These are phyloP conservation scores for Rhagoletis zephyria DNA, from an alignment of 1,140 invertebrate genomes.

Conservation along the genomic window DNA sequence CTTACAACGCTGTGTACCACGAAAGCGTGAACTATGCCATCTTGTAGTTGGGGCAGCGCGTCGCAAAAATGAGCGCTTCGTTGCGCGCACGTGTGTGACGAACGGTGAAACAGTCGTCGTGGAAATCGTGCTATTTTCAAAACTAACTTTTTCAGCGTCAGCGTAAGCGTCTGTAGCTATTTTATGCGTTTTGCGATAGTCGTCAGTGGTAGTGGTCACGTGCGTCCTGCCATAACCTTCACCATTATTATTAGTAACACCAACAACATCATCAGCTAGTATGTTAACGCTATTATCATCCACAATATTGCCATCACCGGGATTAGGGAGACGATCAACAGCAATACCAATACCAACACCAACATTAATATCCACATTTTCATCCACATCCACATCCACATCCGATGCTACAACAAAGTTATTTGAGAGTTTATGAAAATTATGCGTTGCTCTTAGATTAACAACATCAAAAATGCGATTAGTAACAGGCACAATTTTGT, in stretches of 20 bases:
- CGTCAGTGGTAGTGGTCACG: background rate
- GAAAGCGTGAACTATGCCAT: constrained; percentile 31
- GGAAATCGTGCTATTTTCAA: background rate
- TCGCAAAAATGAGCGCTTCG: background rate
- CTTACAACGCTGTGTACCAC: constrained; percentile 37
- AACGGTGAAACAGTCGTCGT: background rate
- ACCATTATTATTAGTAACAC: constrained; percentile 29
- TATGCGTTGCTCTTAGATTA: constrained; percentile 56
- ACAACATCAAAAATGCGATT: constrained; percentile 53
- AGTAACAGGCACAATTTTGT: constrained; percentile 54
- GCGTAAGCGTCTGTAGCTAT: background rate
- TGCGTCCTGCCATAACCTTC: background rate
- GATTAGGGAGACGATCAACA: background rate
- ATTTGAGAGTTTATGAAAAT: background rate
- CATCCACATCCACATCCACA: constrained; percentile 17
- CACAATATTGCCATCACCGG: constrained; percentile 19
- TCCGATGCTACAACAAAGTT: background rate
- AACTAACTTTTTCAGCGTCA: background rate
- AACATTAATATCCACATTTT: background rate
- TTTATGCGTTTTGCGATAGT: background rate
- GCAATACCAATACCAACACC: background rate
- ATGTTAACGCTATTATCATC: constrained; percentile 12
- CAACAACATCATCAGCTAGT: constrained; percentile 42
- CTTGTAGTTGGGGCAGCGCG: constrained; percentile 33
- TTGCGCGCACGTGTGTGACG: constrained; percentile 6